Evolutionary conservation across 2,797 vertebrate genomes (phyloP), one percentile per base, ranked within the genome.

Genomic region (Urocyon cinereoargenteus): DNA sequence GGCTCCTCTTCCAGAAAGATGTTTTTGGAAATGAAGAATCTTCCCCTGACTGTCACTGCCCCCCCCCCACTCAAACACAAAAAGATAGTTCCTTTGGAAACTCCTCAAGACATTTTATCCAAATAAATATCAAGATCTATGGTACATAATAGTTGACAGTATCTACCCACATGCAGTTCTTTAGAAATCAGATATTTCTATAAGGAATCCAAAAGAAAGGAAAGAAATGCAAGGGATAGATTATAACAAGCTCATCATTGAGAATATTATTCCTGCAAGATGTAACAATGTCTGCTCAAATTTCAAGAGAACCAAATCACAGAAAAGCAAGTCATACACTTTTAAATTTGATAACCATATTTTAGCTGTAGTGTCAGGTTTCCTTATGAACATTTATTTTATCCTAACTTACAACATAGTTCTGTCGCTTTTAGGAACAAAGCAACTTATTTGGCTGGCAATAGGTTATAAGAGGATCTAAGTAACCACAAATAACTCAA

Each of bases 1-100:
- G 84, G 28, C 5, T 94, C 28, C 2, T 93, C 64, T 94, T 88
- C 16, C 57, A 97, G n/a, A 96, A 97, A 94, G 40, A 22, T 96
- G 66, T 77, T 73, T 95, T 94, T 15, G 55, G 55, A 96, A 91
- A 62, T 70, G 22, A 82, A 85, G 88, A 91, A 68, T 62, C 40
- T 77, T 53, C 59, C 12, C 45, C 19, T 45, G 19, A 45, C 36
- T 16, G 26, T 14, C 40, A 75, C 72, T 75, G 8, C 24, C 72
- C 16, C 14, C 16, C 4, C 49, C 68, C 22, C n/a, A 51, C 55
- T 24, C 10, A 10, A 24, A 51, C 18, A 22, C 57, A 5, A 40
- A 3, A 34, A 62, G 4, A 82, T 26, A 90, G 57, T 68, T 62
- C 34, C 73, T 28, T 92, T 92, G 18, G 26, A 96, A 90, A 12